Percentiles rank a stretch among this genome's conserved stretches.
These are phyloP conservation scores for Xanthia icteritia DNA, from an alignment of 2,888 invertebrate genomes.

Conservation along the genomic window DNA sequence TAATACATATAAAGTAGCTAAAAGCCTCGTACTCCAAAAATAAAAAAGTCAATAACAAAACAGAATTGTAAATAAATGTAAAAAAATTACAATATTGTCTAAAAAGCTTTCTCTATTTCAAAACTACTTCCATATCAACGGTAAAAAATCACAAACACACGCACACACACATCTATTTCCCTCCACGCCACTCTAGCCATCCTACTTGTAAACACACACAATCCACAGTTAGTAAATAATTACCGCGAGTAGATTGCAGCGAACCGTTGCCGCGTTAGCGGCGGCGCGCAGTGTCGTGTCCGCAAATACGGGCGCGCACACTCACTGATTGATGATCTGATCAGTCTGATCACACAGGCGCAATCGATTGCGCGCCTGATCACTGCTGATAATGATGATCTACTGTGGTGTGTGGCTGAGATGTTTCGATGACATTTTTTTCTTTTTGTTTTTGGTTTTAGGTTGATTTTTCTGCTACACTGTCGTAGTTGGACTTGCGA, in stretches of 20 bases:
- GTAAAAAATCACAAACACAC: background rate
- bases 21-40: background rate
- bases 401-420: background rate
- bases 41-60: background rate
- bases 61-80: background rate
- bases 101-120: background rate
- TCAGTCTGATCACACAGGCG: slow-evolving; percentile 56
- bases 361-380: slow-evolving; percentile 38
- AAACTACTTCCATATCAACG: background rate
- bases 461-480: background rate
- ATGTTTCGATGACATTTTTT: slow-evolving; percentile 14
- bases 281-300: slow-evolving; percentile 16
- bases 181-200: background rate
- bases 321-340: slow-evolving; percentile 67
- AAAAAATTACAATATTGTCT: background rate
- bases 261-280: slow-evolving; percentile 44
- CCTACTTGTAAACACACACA: slow-evolving; percentile 10
- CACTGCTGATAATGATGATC: background rate
- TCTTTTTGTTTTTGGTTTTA: background rate
- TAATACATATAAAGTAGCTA: background rate
- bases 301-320: slow-evolving; percentile 66
- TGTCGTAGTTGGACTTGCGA: background rate
- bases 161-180: background rate
- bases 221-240: slow-evolving; percentile 58
- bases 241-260: slow-evolving; percentile 53